These are phyloP conservation scores for Phoenicopterus ruber DNA, from an alignment of 2,113 vertebrate genomes.

Conservation along the genomic window DNA sequence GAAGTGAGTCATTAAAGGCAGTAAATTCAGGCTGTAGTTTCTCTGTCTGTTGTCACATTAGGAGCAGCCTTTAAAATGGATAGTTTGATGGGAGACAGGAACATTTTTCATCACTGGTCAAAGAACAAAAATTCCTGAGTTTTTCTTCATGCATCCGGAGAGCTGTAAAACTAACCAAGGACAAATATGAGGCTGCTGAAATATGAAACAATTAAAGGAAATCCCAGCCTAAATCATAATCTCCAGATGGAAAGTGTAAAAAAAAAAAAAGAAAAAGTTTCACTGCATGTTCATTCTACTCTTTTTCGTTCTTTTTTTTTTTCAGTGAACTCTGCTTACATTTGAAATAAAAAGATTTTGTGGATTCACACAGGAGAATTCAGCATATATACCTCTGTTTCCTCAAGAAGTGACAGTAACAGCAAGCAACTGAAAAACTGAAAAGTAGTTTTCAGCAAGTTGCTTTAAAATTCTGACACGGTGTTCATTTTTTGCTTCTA, in stretches of 20 bases:
- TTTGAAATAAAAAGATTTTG: neutral
- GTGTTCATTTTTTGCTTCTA: neutral
- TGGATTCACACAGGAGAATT: neutral
- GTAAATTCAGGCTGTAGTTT: neutral
- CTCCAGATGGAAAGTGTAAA: conserved; percentile 42
- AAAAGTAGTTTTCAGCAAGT: neutral
- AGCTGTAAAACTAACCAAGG: conserved; percentile 59
- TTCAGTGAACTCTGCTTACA: neutral
- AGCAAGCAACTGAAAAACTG: neutral
- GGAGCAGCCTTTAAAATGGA: neutral
- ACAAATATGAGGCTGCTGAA: conserved; percentile 56
- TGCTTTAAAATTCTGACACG: neutral
- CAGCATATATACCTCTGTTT: neutral
- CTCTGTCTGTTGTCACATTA: neutral
- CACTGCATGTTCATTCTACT: neutral
- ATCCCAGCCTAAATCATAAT: conserved; percentile 66
- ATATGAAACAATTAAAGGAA: conserved; percentile 87
- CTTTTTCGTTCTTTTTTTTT: neutral
- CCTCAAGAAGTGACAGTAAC: neutral
- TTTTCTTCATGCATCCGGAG: conserved; percentile 60
- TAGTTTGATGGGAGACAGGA: neutral
- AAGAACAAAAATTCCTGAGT: conserved; percentile 4
- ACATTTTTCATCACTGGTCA: neutral
- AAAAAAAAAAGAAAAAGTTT: neutral
- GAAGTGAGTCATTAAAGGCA: neutral